Percentiles rank a stretch among this genome's conserved stretches.
Evolutionary conservation across 2,113 vertebrate species (phyloP).

Genomic region (Clarias batrachus): DNA sequence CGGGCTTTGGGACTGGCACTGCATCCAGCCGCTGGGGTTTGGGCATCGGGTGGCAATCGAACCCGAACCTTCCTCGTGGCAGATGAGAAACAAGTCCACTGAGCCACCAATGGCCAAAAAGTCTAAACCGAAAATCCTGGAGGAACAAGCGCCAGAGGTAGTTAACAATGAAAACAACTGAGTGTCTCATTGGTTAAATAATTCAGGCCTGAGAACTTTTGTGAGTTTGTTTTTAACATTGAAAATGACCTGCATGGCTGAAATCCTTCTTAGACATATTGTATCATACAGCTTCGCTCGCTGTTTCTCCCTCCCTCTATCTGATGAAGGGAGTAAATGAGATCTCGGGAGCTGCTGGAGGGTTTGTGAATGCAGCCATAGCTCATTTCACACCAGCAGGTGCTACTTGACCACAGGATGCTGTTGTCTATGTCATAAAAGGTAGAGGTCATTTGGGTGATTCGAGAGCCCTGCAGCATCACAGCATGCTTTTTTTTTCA

Average conservation of each 20-base stretch:
- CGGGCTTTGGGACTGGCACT: no score
- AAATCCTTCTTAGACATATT: neutral
- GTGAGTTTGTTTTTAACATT: neutral
- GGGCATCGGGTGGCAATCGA: no score
- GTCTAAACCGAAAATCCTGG: neutral
- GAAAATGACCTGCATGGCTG: neutral
- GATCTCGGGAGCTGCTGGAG: conserved; percentile 19
- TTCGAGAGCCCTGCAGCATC: conserved; percentile 46
- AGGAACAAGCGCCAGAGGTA: neutral
- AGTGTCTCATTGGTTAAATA: neutral
- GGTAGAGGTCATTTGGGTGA: conserved; percentile 52
- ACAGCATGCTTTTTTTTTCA: conserved; percentile 43
- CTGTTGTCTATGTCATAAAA: conserved; percentile 50
- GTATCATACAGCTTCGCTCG: conserved; percentile 18
- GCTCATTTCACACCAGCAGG: conserved; percentile 56
- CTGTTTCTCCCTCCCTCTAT: conserved; percentile 37
- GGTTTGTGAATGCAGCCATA: conserved; percentile 42
- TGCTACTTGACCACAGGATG: conserved; percentile 46
- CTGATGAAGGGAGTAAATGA: conserved; percentile 51
- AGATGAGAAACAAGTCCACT: no score
- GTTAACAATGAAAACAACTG: neutral
- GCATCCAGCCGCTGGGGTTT: no score
- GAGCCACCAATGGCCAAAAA: neutral
- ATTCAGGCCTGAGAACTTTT: neutral
- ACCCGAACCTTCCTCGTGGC: no score